Base-by-base conservation (phyloP, 2,888 invertebrate genomes). In the Dicyrtoma fusca region DNA sequence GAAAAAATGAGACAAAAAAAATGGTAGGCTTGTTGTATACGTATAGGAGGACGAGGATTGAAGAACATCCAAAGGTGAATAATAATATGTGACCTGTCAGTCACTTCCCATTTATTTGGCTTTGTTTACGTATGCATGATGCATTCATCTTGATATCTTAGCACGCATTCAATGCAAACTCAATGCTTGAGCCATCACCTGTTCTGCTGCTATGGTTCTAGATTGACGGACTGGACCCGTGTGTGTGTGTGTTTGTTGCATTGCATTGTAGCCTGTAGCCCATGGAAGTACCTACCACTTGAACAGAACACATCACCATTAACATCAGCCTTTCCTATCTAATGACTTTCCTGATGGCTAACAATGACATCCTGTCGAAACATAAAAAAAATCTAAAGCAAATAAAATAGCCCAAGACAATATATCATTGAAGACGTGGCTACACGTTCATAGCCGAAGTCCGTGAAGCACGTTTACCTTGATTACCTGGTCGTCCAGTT, bases 351-450 rank as follows among this genome's bases (percentile, higher is more conserved):
- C 34, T 34, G 34, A 61, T 47, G n/a, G 47, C 25, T 23, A 64
- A 64, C 64, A 64, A 64, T 64, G 64, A 64, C 64, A 64, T 64
- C 64, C 64, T 64, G 64, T 64, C 47, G 64, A 64, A 47, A 64
- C 45, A 57, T n/a, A 23, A 57, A 49, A 64, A 61, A 61, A 64
- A 47, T 25, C 49, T 64, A 49, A 49, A 64, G 64, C 64, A 64
- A 64, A 64, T 64, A 64, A 64, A 64, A 64, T 64, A 49, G 47
- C 64, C 45, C 17, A 64, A 49, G 49, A 21, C 49, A 64, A 64
- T 64, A 64, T 49, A 49, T 64, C 64, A 64, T 64, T 49, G n/a
- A n/a, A 34, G 34, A 34, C 34, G 34, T 34, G 4, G 34, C n/a
- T n/a, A n/a, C n/a, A n/a, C n/a, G n/a, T n/a, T n/a, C n/a, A n/a